A percentile compares a stretch with the other conserved stretches of the same genome.
These are phyloP conservation scores for Drosophila ambigua DNA, from an alignment of 1,140 invertebrate species.

Conservation along the genomic window DNA sequence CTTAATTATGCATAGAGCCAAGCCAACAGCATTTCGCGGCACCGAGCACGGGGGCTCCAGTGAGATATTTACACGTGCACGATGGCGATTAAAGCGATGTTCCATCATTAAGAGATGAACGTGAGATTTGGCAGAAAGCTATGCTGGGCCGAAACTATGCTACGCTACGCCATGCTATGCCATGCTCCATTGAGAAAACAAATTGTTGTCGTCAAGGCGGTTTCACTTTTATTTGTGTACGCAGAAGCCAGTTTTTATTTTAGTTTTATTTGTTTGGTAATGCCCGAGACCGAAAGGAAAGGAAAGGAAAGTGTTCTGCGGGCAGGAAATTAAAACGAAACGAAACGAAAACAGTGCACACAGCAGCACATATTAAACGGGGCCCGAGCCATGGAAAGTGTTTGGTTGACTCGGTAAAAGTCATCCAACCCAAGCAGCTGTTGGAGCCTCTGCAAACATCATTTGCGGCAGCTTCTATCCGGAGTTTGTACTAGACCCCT, in stretches of 20 bases:
- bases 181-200: constrained; percentile 29
- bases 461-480: not conserved
- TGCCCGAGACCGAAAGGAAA: constrained; percentile 43
- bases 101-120: constrained; percentile 76
- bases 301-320: constrained; percentile 73
- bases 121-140: constrained; percentile 57
- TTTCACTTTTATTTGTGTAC: constrained; percentile 74
- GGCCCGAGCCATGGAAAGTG: constrained; percentile 55
- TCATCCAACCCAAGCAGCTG: constrained; percentile 23
- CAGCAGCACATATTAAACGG: constrained; percentile 28
- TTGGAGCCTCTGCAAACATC: constrained; percentile 16
- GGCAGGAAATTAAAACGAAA: constrained; percentile 42
- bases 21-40: constrained; percentile 1
- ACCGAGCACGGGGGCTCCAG: constrained; percentile 1
- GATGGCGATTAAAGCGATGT: constrained; percentile 62
- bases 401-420: constrained; percentile 21
- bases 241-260: constrained; percentile 49
- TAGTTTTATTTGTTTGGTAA: constrained; percentile 46
- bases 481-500: not conserved
- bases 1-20: constrained; percentile 35
- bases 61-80: constrained; percentile 58
- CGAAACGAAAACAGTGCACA: constrained; percentile 11
- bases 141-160: constrained; percentile 34
- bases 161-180: not conserved
- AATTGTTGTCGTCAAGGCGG: constrained; percentile 33